These are phyloP conservation scores for Machimus rusticus DNA, from an alignment of 2,888 invertebrate species.

Conservation along the genomic window DNA sequence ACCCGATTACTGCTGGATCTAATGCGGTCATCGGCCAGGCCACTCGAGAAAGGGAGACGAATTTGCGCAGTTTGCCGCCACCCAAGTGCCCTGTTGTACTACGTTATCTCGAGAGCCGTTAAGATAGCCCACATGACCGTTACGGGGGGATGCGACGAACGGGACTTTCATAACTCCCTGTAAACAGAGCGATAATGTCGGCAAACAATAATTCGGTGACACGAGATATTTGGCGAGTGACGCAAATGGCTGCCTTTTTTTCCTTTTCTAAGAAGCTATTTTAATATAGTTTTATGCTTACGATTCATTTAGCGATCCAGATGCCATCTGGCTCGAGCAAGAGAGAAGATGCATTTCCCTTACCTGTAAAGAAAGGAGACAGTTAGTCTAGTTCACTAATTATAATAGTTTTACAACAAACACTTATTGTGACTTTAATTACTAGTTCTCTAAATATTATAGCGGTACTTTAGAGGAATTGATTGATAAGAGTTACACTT, in stretches of 20 bases:
- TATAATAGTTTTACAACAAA: neutral
- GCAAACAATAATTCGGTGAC: neutral
- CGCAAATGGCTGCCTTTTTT: conserved; percentile 10
- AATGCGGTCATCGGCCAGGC: neutral
- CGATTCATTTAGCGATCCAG: neutral
- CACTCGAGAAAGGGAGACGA: neutral
- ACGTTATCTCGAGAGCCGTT: neutral
- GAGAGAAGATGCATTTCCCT: neutral
- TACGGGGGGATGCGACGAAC: neutral
- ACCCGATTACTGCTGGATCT: neutral
- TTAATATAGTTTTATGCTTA: conserved; percentile 2
- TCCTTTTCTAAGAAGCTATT: neutral
- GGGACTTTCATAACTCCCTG: neutral
- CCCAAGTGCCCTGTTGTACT: neutral
- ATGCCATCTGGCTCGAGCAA: neutral
- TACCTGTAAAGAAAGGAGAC: neutral
- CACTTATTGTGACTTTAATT: neutral
- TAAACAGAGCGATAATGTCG: neutral
- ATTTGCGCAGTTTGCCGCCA: neutral
- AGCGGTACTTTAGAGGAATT: neutral
- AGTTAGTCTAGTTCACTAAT: neutral
- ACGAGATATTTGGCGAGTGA: conserved; percentile 7
- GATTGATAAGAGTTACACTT: neutral
- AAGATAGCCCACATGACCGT: neutral
- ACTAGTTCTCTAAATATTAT: neutral